Evolutionary conservation across 2,888 invertebrate species (phyloP), one percentile per base, ranked within the genome.

Genomic region (Hydrotaea cyrtoneurina): DNA sequence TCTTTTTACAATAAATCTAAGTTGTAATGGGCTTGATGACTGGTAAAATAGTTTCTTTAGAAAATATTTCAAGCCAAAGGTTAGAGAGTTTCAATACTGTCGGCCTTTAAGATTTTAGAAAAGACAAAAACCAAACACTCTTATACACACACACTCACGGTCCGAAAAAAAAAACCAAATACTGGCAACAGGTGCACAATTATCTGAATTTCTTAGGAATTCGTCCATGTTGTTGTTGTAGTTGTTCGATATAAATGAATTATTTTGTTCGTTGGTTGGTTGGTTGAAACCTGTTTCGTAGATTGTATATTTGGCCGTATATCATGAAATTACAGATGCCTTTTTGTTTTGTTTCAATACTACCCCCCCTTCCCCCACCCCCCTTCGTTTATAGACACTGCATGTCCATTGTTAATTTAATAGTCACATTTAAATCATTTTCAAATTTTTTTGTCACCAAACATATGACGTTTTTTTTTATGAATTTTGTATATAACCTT

Each of bases 181-280:
- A 77, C 62, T 71, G 66, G 72, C 64, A 83, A 79, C 75, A 83
- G 78, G 76, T 76, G 76, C 62, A 66, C 75, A 26, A 46, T 46
- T 77, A 43, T 23, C 13, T 74, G 57, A 69, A 69, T 46, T 69
- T 69, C 69, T 69, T 21, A 46, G 69, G 69, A 69, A 69, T 69
- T 69, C 69, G 15, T 31, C 31, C 3, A 7, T 2, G 31, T 31
- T 31, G 31, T 31, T 31, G 31, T 31, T 31, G 2, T 31, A n/a
- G 59, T 23, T 69, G 46, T 46, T 69, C 15, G 15, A 19, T 69
- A 69, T 69, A 46, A 69, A 69, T 43, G 43, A 62, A 69, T 69
- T 23, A 66, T 59, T 59, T 43, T 11, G 43, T 50, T 62, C n/a
- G 31, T 62, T 31, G 19, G 2, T 23, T 23, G 11, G 31, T 50